Evolutionary conservation across 2,113 vertebrate genomes (phyloP).

Genomic region (Crotalus helleri): DNA sequence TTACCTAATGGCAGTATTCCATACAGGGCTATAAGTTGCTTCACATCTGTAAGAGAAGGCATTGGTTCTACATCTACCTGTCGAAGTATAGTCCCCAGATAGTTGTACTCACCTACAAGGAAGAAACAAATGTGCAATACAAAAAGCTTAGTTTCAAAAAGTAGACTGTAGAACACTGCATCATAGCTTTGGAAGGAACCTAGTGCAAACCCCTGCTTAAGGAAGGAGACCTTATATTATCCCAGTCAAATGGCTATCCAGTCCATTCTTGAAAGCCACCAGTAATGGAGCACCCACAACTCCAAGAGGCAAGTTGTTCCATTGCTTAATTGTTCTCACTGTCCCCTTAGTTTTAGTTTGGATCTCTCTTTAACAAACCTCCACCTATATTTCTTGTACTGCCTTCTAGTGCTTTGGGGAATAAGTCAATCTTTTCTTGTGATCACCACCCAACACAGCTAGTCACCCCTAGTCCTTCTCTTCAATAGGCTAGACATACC

Average conservation of each 20-base stretch:
- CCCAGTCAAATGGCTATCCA: too few relatives aligned
- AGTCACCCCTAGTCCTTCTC: not conserved
- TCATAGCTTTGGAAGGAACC: not conserved
- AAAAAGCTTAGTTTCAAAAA: accelerated
- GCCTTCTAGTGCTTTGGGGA: not conserved
- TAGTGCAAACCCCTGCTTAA: not conserved
- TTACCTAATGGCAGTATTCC: constrained; percentile 83
- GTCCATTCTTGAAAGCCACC: not conserved
- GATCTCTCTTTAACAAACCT: not conserved
- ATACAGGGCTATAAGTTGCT: constrained; percentile 79
- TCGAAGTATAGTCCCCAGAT: constrained; percentile 69
- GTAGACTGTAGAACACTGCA: not conserved
- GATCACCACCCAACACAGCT: not conserved
- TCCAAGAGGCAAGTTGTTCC: not conserved
- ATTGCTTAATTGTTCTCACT: not conserved
- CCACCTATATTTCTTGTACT: not conserved
- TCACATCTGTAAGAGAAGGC: constrained; percentile 78
- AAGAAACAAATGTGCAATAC: not conserved
- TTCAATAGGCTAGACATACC: not conserved
- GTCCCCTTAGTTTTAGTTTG: not conserved
- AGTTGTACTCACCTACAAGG: constrained; percentile 75
- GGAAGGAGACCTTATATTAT: not conserved
- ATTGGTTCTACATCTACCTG: constrained; percentile 70
- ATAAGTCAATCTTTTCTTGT: not conserved
- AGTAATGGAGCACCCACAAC: not conserved